Conservation (phyloP, 2,113 vertebrate species). For the Pachycephala philippinensis region DNA sequence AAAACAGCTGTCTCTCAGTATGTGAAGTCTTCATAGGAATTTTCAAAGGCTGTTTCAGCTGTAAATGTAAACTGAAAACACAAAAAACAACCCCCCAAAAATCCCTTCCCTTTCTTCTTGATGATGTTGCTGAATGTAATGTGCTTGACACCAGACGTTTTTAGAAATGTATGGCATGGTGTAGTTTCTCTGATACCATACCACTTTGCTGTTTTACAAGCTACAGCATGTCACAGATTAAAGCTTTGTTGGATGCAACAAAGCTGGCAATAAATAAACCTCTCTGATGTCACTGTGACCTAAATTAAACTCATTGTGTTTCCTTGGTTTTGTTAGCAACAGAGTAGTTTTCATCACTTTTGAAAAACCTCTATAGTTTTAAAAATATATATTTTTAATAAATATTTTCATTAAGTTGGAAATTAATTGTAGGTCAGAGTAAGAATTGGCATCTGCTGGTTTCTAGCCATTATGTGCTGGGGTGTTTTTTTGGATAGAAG, state of each 20-base stretch:
- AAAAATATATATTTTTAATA: background rate
- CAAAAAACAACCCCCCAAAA: background rate
- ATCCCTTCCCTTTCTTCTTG: slow-evolving; percentile 45
- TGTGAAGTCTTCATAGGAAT: slow-evolving; percentile 21
- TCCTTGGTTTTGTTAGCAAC: background rate
- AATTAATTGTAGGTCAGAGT: background rate
- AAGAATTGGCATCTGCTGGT: background rate
- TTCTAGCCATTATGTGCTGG: background rate
- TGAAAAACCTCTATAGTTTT: background rate
- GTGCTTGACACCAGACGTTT: background rate
- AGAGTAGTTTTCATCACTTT: background rate
- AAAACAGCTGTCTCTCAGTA: slow-evolving; percentile 48
- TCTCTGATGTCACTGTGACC: slow-evolving; percentile 63
- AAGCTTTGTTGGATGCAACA: slow-evolving; percentile 64
- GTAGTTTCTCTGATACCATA: slow-evolving; percentile 57
- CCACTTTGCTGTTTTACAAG: slow-evolving; percentile 65
- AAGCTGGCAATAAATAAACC: slow-evolving; percentile 64
- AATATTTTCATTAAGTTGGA: background rate
- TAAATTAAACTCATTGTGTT: slow-evolving; percentile 63
- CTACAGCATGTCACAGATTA: slow-evolving; percentile 64
- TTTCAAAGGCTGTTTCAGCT: slow-evolving; percentile 56
- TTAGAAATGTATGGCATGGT: slow-evolving; percentile 50
- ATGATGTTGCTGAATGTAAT: background rate
- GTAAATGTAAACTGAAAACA: slow-evolving; percentile 37
- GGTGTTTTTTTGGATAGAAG: background rate